Evolutionary conservation across 2,888 invertebrate species (phyloP).

Genomic region (Limnephilus rhombicus): DNA sequence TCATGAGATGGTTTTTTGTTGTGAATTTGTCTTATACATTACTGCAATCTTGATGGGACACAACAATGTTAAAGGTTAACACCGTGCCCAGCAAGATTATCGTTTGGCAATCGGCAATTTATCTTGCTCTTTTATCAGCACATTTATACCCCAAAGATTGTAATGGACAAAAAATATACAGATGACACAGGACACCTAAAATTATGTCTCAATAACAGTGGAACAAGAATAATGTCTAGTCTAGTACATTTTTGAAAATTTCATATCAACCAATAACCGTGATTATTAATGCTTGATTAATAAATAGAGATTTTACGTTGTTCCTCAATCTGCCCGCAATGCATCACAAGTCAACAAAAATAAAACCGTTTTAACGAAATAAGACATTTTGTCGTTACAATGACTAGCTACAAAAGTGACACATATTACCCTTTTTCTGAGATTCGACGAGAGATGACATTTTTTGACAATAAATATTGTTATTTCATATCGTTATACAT

Average conservation of each 20-base stretch:
- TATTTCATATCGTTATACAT: constrained; percentile 47
- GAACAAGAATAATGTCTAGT: not conserved
- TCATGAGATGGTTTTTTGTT: no score
- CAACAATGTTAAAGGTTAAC: no score
- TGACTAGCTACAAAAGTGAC: constrained; percentile 44
- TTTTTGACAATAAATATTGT: constrained; percentile 32
- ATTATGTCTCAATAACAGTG: not conserved
- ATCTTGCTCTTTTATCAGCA: no score
- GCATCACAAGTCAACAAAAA: constrained; percentile 21
- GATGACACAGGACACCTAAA: not conserved
- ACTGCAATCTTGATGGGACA: no score
- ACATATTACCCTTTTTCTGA: constrained; percentile 46
- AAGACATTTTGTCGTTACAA: constrained; percentile 19
- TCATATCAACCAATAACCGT: not conserved
- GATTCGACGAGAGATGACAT: constrained; percentile 32
- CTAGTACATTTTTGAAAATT: not conserved
- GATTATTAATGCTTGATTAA: not conserved
- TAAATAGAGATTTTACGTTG: not conserved
- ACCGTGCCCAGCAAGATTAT: no score
- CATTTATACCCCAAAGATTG: not conserved
- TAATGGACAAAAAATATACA: not conserved
- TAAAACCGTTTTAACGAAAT: constrained; percentile 14
- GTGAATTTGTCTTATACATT: no score
- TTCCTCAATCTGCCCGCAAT: not conserved
- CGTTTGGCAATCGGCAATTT: no score